A percentile compares a stretch with the other conserved stretches of the same genome.
These are phyloP conservation scores for Cydia splendana DNA, from an alignment of 1,140 invertebrate genomes.

Conservation along the genomic window DNA sequence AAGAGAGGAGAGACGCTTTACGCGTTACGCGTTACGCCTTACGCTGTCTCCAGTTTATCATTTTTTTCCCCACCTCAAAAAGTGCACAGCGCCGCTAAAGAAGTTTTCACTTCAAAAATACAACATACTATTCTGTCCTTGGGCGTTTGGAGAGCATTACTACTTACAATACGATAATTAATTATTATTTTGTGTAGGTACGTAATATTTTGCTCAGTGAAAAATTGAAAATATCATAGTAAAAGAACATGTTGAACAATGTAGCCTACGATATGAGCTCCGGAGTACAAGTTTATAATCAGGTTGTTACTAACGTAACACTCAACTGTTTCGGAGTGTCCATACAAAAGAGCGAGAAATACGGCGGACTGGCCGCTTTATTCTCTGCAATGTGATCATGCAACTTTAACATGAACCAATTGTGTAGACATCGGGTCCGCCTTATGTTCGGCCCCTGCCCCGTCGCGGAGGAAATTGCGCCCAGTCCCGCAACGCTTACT, in stretches of 20 bases:
- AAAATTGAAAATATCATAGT: background rate
- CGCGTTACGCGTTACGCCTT: too few species aligned
- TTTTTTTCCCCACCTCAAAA: too few species aligned
- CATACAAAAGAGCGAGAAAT: slow-evolving; percentile 48
- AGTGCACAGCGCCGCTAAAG: too few species aligned
- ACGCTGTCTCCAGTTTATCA: too few species aligned
- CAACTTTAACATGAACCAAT: slow-evolving; percentile 68
- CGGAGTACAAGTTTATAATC: background rate
- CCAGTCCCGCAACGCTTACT: slow-evolving; percentile 56
- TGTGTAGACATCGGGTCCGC: slow-evolving; percentile 64
- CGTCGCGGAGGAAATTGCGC: slow-evolving; percentile 66
- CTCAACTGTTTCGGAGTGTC: slow-evolving; percentile 20
- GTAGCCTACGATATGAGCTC: background rate
- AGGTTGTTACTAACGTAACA: background rate
- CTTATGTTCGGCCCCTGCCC: slow-evolving; percentile 44
- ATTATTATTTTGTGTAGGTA: too few species aligned
- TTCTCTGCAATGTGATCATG: slow-evolving; percentile 71
- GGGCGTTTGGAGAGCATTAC: too few species aligned
- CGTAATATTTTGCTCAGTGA: background rate
- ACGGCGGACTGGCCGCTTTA: slow-evolving; percentile 52
- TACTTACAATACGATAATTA: too few species aligned
- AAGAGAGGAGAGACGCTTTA: too few species aligned
- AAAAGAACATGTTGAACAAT: background rate
- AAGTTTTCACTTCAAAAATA: too few species aligned
- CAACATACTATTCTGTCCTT: too few species aligned